Conservation (phyloP, 2,888 invertebrate genomes). For the Himalopsyche japonica region DNA sequence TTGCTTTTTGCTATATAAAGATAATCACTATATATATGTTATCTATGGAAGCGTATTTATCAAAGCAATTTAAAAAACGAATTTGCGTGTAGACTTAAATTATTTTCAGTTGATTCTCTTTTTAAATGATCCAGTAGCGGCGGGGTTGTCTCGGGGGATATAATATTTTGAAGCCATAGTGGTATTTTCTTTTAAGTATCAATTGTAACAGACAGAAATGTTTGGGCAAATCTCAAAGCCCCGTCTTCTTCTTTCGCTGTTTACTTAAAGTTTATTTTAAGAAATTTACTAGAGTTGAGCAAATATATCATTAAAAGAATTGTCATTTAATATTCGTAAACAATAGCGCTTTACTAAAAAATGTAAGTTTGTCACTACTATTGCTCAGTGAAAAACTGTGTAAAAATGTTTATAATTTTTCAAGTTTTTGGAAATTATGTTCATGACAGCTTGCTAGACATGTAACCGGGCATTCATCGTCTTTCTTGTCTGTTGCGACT, state of each 20-base stretch:
- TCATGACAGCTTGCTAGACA: too few relatives aligned
- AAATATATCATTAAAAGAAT: background rate
- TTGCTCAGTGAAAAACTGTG: too few relatives aligned
- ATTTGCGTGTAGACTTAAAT: background rate
- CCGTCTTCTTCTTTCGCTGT: background rate
- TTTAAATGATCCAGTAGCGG: background rate
- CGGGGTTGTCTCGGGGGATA: background rate
- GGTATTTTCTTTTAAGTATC: slow-evolving; percentile 26
- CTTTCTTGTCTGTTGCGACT: too few relatives aligned
- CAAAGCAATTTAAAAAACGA: background rate
- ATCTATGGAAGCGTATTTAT: background rate
- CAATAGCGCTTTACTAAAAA: too few relatives aligned
- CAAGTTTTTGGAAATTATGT: too few relatives aligned
- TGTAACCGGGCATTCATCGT: too few relatives aligned
- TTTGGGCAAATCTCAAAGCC: background rate
- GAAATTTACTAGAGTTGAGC: background rate
- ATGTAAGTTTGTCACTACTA: too few relatives aligned
- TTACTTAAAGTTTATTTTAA: slow-evolving; percentile 7
- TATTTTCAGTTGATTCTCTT: background rate
- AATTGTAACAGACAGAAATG: slow-evolving; percentile 11
- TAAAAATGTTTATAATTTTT: too few relatives aligned
- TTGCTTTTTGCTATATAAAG: too few relatives aligned
- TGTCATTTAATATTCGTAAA: too few relatives aligned
- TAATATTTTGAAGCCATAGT: slow-evolving; percentile 7
- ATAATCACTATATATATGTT: too few relatives aligned